A percentile compares a stretch with the other conserved stretches of the same genome.
Conservation (phyloP, 92 coral and sea anemone species). For the Zoanthus sansibaricus region DNA sequence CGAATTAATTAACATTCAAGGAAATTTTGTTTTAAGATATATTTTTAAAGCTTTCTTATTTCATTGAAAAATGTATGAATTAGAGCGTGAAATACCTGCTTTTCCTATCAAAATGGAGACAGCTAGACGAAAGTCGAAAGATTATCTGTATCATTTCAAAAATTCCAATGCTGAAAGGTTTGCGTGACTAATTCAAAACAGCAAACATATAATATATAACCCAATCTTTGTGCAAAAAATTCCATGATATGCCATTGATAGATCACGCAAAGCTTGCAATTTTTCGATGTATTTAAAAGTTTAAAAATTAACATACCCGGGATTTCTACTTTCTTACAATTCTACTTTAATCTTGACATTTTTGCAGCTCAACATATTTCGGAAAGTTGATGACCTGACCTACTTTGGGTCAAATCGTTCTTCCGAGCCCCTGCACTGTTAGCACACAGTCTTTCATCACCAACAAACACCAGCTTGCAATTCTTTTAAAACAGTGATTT, state of each 20-base stretch:
- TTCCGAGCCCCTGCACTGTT: neutral
- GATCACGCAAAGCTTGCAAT: neutral
- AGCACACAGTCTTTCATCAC: constrained; percentile 26
- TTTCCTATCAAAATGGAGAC: neutral
- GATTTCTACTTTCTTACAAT: neutral
- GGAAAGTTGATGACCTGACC: constrained; percentile 17
- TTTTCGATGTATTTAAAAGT: neutral
- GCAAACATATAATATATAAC: neutral
- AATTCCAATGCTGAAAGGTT: neutral
- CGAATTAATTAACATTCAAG: neutral
- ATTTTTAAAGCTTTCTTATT: neutral
- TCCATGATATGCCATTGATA: neutral
- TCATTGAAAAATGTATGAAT: neutral
- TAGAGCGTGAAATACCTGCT: neutral
- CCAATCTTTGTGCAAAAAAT: neutral
- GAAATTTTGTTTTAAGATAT: neutral
- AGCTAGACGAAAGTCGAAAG: neutral
- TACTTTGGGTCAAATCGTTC: constrained; percentile 22
- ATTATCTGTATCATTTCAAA: neutral
- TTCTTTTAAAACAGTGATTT: neutral
- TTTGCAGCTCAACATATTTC: neutral
- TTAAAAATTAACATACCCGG: neutral
- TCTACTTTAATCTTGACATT: neutral
- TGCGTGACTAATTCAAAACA: neutral
- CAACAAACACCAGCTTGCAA: neutral